A percentile compares a stretch with the other conserved stretches of the same genome.
phyloP scores from a whole-genome alignment of 1,140 invertebrate genomes.

The Teleogryllus occipitalis region DNA sequence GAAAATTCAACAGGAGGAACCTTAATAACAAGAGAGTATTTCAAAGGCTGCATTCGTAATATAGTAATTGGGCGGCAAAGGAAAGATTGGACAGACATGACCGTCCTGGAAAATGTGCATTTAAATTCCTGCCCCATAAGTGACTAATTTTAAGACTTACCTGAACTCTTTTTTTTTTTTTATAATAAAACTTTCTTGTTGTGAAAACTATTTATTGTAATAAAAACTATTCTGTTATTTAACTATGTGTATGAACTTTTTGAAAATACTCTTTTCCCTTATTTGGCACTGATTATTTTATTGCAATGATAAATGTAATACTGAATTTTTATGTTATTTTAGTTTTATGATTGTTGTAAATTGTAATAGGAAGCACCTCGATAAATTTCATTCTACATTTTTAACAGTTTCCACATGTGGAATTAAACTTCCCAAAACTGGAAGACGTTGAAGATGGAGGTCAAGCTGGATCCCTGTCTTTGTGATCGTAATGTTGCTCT shows the following conservation, averaged over 20 bases:
- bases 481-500: no score
- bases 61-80: constrained; percentile 56
- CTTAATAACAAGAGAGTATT: constrained; percentile 62
- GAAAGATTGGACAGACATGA: constrained; percentile 79
- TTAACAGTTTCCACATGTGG: no score
- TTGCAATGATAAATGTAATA: no score
- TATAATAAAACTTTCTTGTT: background rate
- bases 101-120: constrained; percentile 68
- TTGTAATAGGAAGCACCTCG: no score
- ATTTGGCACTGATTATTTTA: no score
- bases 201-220: background rate
- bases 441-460: no score
- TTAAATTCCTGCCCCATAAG: constrained; percentile 71
- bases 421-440: no score
- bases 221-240: background rate
- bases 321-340: no score
- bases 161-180: background rate
- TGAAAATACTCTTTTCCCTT: no score
- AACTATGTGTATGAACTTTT: background rate
- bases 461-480: no score
- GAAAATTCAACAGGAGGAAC: constrained; percentile 57
- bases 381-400: no score
- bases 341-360: no score
- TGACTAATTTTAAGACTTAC: background rate
- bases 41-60: constrained; percentile 85